Conservation (phyloP, 2,113 vertebrate species). For the Plectropomus leopardus region DNA sequence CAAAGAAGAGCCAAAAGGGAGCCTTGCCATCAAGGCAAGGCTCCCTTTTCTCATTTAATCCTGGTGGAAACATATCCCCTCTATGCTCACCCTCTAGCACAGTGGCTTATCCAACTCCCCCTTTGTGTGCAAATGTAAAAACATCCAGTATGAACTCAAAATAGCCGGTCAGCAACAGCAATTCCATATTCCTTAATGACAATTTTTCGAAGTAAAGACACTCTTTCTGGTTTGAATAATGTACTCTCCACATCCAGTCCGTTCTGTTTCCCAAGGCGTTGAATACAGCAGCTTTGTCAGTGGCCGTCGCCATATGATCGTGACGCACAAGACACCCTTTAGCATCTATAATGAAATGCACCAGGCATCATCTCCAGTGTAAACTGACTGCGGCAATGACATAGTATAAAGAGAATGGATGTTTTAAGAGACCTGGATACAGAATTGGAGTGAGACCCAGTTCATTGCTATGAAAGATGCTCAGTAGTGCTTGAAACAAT, state of each 20-base stretch:
- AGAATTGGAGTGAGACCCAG: no score
- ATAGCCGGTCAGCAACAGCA: neutral
- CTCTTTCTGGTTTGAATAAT: constrained; percentile 26
- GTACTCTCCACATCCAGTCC: constrained; percentile 8
- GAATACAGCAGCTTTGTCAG: no score
- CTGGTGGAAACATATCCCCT: constrained; percentile 39
- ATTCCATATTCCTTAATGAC: constrained; percentile 20
- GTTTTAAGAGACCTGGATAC: no score
- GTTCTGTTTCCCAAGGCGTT: no score
- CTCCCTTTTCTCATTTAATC: constrained; percentile 34
- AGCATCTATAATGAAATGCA: no score
- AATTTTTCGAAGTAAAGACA: constrained; percentile 17
- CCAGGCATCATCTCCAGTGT: no score
- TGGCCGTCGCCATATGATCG: no score
- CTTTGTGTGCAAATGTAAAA: constrained; percentile 32
- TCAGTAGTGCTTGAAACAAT: no score
- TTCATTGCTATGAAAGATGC: no score
- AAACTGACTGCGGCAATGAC: no score
- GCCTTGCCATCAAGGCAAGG: neutral
- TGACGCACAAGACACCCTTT: no score
- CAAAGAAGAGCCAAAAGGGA: constrained; percentile 9
- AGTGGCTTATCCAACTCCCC: constrained; percentile 23
- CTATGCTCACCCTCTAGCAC: constrained; percentile 5
- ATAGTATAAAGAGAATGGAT: no score
- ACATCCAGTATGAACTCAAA: neutral